Conservation (phyloP, 2,113 vertebrate species). For the Trematocara marginatum region DNA sequence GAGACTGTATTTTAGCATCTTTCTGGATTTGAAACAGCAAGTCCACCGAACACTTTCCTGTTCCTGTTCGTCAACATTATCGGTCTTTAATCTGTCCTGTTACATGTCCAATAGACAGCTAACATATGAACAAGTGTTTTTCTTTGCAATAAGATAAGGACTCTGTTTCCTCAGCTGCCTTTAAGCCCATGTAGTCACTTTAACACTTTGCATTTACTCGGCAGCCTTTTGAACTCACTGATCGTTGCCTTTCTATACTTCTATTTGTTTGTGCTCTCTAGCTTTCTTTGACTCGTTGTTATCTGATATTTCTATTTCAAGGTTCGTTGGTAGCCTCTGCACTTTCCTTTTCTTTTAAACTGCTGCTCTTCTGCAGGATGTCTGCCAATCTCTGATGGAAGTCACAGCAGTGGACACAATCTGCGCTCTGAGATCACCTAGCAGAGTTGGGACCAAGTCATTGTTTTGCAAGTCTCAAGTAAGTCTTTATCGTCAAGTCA, state of each 20-base stretch:
- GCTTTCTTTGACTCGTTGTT: not conserved
- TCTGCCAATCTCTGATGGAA: not conserved
- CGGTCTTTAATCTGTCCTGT: not conserved
- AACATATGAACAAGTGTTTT: not conserved
- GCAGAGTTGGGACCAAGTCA: not conserved
- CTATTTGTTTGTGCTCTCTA: not conserved
- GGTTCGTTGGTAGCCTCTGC: not conserved
- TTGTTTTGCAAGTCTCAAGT: too few relatives aligned
- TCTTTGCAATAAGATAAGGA: not conserved
- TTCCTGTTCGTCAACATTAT: not conserved
- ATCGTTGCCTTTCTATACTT: not conserved
- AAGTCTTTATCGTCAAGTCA: too few relatives aligned
- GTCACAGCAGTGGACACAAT: not conserved
- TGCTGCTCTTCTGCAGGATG: not conserved
- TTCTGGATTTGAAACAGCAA: not conserved
- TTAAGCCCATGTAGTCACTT: not conserved
- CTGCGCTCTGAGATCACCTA: not conserved
- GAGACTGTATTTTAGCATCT: not conserved
- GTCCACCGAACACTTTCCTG: not conserved
- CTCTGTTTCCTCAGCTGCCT: constrained; percentile 19
- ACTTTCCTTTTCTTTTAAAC: not conserved
- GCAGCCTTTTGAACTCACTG: not conserved
- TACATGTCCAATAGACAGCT: not conserved
- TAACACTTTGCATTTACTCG: not conserved
- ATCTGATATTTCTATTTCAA: not conserved